Evolutionary conservation across 2,888 invertebrate genomes (phyloP).

Genomic region (Cephus sareptanus): DNA sequence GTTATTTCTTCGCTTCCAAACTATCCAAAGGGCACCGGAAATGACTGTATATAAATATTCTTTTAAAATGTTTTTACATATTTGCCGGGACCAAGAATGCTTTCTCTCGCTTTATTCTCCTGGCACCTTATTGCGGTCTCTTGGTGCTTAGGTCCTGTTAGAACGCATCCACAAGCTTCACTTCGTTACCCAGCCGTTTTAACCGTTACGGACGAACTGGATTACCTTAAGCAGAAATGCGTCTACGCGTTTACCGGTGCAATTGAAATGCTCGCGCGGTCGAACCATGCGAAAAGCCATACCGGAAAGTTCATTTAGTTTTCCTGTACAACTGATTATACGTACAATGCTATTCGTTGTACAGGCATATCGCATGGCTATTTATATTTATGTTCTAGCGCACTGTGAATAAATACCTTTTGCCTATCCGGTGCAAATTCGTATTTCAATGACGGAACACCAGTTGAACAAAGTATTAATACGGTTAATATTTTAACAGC

Average conservation of each 20-base stretch:
- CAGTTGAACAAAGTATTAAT: constrained; percentile 41
- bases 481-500: constrained; percentile 50
- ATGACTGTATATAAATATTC: neutral
- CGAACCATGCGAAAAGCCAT: neutral
- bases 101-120: constrained; percentile 16
- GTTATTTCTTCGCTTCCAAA: neutral
- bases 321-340: neutral
- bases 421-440: neutral
- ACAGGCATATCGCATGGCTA: neutral
- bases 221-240: constrained; percentile 24
- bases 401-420: neutral
- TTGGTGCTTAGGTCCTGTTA: constrained; percentile 11
- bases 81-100: neutral
- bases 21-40: neutral
- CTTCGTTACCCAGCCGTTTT: constrained; percentile 28
- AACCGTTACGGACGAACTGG: constrained; percentile 33
- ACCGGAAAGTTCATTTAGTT: neutral
- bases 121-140: constrained; percentile 22
- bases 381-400: neutral
- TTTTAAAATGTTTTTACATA: neutral
- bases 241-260: neutral
- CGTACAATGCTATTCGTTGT: neutral
- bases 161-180: constrained; percentile 19
- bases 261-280: neutral
- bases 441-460: neutral